Conservation (phyloP, 2,888 invertebrate species). For the Chelonus formosanus region DNA sequence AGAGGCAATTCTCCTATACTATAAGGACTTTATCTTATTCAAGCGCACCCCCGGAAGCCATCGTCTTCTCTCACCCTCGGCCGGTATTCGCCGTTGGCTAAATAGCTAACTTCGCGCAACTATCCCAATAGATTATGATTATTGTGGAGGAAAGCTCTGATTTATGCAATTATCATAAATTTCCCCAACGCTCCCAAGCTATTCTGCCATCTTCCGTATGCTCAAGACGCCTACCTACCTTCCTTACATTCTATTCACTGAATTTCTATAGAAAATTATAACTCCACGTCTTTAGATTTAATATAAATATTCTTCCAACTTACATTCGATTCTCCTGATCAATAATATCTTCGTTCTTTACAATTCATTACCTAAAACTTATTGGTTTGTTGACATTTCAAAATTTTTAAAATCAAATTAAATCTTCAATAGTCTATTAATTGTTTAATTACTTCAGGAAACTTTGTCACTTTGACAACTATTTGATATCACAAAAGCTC, state of each 20-base stretch:
- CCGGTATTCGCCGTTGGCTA: constrained; percentile 58
- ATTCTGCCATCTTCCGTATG: constrained; percentile 56
- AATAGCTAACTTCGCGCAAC: constrained; percentile 64
- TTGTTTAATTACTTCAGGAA: no score
- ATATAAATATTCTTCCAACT: constrained; percentile 13
- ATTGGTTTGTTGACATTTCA: no score
- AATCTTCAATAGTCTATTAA: no score
- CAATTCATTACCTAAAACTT: not conserved
- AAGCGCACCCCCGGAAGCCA: constrained; percentile 42
- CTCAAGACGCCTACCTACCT: constrained; percentile 51
- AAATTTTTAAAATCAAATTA: no score
- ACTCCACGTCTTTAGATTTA: constrained; percentile 22
- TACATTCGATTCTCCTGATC: not conserved
- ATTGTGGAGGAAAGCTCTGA: constrained; percentile 64
- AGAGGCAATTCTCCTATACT: not conserved
- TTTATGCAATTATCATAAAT: constrained; percentile 65
- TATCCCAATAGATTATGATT: constrained; percentile 65
- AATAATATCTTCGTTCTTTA: not conserved
- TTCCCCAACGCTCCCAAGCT: constrained; percentile 39
- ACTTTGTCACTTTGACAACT: no score
- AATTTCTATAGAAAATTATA: constrained; percentile 63
- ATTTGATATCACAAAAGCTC: no score
- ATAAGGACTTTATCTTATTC: constrained; percentile 58
- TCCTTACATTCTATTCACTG: constrained; percentile 57
- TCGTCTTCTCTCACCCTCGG: constrained; percentile 42